Base-by-base conservation (phyloP, 2,888 invertebrate species). In the Chymomyza procnemis region DNA sequence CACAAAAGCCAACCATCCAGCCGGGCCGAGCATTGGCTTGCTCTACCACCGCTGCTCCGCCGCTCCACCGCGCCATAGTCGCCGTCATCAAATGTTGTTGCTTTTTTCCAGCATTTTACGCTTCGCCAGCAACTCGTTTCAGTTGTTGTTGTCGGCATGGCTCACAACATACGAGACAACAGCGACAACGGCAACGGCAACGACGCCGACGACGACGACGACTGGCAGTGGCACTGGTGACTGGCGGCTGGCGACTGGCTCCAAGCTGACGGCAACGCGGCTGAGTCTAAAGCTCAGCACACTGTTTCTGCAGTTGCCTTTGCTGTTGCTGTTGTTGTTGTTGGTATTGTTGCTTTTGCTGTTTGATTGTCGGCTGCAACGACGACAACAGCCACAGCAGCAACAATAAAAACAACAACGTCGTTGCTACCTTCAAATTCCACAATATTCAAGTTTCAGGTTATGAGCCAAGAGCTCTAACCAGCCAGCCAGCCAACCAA, bases 361-460 rank as follows among this genome's bases (percentile, higher is more conserved):
- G 59, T 46, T 59, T 34, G 59, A 59, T 46, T 59, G 41, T 56
- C 63, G 63, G 63, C 62, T 62, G 55, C 62, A 22, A 22, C 55
- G 46, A 62, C 62, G 55, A 50, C 16, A 19, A 18, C 50, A 50
- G 76, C 76, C 70, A 55, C 52, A 47, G 57, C 57, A 14, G 54
- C 50, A 16, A 19, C 50, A 41, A 41, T 41, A 41, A 41, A 12
- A 41, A 41, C 34, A 41, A 41, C 50, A 19, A 18, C 19, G 50
- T 19, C 19, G 50, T 19, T 54, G 87, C 83, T 83, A 83, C 83
- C 83, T 83, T 83, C 87, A 87, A 83, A 83, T 83, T 83, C 83
- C 83, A 83, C 85, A 85, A 87, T 85, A 80, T 83, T 82, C 83
- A 87, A 83, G 85, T 83, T 83, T 83, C 83, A 87, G 85, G 83